phyloP scores from a whole-genome alignment of 2,888 invertebrate genomes.

The Syrphus vitripennis region DNA sequence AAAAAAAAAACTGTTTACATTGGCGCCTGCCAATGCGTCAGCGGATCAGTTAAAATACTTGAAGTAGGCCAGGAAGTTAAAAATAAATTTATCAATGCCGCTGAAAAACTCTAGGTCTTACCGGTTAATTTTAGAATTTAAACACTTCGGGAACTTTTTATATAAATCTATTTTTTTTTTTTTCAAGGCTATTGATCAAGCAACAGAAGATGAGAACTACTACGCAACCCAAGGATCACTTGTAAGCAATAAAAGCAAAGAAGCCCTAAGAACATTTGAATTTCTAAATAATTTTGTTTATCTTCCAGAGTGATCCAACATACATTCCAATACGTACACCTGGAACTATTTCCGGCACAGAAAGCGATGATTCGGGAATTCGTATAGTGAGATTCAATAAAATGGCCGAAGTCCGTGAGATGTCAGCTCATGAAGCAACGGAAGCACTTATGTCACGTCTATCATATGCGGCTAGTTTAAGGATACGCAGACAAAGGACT shows the following conservation, averaged over 20 bases:
- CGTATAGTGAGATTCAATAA: slow-evolving; percentile 95
- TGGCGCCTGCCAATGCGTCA: too few relatives aligned
- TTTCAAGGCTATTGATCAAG: slow-evolving; percentile 87
- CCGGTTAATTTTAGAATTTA: too few relatives aligned
- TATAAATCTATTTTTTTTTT: slow-evolving; percentile 64
- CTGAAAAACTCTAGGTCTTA: too few relatives aligned
- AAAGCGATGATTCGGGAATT: slow-evolving; percentile 92
- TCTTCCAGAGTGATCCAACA: slow-evolving; percentile 91
- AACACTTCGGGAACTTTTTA: too few relatives aligned
- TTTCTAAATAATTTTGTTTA: background rate
- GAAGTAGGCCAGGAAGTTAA: too few relatives aligned
- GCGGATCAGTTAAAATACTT: too few relatives aligned
- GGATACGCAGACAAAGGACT: slow-evolving; percentile 86
- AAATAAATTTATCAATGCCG: too few relatives aligned
- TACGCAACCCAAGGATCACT: slow-evolving; percentile 84
- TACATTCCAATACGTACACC: slow-evolving; percentile 92
- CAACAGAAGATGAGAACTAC: slow-evolving; percentile 90
- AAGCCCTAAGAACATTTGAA: background rate
- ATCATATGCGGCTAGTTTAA: slow-evolving; percentile 95
- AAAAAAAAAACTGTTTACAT: too few relatives aligned
- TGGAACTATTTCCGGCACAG: slow-evolving; percentile 85
- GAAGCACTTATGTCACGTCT: slow-evolving; percentile 95
- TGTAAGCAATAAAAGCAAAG: slow-evolving; percentile 72
- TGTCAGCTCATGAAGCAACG: slow-evolving; percentile 94
- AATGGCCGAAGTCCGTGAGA: slow-evolving; percentile 92